phyloP scores from a whole-genome alignment of 2,888 invertebrate species.

The Strigamia crassipes region DNA sequence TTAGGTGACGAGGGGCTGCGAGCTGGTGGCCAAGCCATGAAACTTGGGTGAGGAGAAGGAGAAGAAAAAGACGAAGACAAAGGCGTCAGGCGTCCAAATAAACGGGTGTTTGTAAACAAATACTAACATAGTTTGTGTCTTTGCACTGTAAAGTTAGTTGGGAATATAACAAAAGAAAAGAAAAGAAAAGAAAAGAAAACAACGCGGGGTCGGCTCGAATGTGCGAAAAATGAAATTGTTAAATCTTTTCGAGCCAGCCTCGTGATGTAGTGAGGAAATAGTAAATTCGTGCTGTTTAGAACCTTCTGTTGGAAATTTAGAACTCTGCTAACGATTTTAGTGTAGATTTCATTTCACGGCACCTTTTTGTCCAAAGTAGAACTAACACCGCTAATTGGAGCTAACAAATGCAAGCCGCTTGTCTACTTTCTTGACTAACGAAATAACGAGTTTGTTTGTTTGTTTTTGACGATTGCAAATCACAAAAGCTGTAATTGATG shows the following conservation, averaged over 20 bases:
- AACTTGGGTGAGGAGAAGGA: constrained; percentile 75
- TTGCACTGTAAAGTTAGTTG: not conserved
- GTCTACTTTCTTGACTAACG: too few relatives aligned
- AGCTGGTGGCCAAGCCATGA: constrained; percentile 94
- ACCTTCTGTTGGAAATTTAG: not conserved
- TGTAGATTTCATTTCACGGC: not conserved
- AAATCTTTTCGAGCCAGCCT: too few relatives aligned
- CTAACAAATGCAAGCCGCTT: not conserved
- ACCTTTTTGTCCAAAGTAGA: not conserved
- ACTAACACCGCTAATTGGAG: not conserved
- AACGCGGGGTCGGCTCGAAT: too few relatives aligned
- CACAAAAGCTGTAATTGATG: constrained; percentile 24
- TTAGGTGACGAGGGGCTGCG: constrained; percentile 94
- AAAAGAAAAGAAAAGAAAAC: too few relatives aligned
- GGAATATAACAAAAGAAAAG: too few relatives aligned
- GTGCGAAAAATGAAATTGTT: too few relatives aligned
- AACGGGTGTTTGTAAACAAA: not conserved
- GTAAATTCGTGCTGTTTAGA: not conserved
- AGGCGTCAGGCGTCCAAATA: too few relatives aligned
- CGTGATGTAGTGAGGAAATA: too few relatives aligned
- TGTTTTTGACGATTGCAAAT: not conserved
- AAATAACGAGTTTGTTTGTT: too few relatives aligned
- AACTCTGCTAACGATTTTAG: not conserved
- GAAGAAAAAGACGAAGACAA: too few relatives aligned
- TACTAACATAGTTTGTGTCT: too few relatives aligned